Conservation (phyloP, 1,140 invertebrate species). For the Drosophila quadrilineata region DNA sequence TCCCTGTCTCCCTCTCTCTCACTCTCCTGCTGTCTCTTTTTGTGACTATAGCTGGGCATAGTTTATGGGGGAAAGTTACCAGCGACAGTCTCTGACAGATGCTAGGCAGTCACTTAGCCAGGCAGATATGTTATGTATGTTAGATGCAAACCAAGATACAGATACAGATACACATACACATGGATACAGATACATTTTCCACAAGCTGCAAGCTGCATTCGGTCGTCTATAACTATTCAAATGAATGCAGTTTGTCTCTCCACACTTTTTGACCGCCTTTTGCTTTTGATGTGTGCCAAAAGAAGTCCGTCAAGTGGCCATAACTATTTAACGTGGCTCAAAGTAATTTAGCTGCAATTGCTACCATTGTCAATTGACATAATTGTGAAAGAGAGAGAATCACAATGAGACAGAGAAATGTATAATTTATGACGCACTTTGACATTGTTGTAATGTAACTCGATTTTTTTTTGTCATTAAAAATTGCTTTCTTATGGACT, state of each 20-base stretch:
- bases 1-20: too few relatives aligned
- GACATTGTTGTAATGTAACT: slow-evolving; percentile 40
- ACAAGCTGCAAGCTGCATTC: slow-evolving; percentile 49
- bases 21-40: slow-evolving; percentile 59
- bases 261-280: slow-evolving; percentile 53
- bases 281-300: slow-evolving; percentile 68
- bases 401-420: too few relatives aligned
- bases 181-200: too few relatives aligned
- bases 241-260: slow-evolving; percentile 55
- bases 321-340: slow-evolving; percentile 28
- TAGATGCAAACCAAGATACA: too few relatives aligned
- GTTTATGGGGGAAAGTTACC: slow-evolving; percentile 77
- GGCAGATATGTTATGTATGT: slow-evolving; percentile 30
- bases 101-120: slow-evolving; percentile 59
- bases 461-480: slow-evolving; percentile 38
- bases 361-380: slow-evolving; percentile 48
- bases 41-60: slow-evolving; percentile 17
- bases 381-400: too few relatives aligned
- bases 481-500: slow-evolving; percentile 16
- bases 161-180: too few relatives aligned
- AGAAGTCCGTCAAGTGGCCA: slow-evolving; percentile 43
- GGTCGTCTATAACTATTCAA: slow-evolving; percentile 52
- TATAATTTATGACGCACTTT: slow-evolving; percentile 42
- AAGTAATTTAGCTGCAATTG: slow-evolving; percentile 60
- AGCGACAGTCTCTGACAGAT: slow-evolving; percentile 66